Base-by-base conservation (phyloP, 2,888 invertebrate species). In the Beris chalybata region DNA sequence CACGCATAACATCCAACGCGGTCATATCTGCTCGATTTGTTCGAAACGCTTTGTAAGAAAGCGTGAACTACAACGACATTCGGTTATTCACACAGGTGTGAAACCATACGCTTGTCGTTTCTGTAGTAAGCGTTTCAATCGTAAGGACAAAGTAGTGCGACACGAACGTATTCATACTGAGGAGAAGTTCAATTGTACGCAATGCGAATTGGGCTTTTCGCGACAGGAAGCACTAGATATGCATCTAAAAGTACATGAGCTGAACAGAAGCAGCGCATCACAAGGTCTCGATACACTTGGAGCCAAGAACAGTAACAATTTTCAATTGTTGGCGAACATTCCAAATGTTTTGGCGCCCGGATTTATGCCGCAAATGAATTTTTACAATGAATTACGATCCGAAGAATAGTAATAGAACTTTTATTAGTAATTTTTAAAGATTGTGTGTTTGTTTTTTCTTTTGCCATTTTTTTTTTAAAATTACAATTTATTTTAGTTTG, bases 51-150 rank as follows among this genome's bases (percentile, higher is more conserved):
- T 90, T 74, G 82, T 87, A 43, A 81, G 89, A 2, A 88, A 89
- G 77, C 82, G 89, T 50, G 90, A 90, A 77, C 77, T 89, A 9
- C 89, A 89, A 71, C 82, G 89, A 0, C 90, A 90, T 78, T 82
- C 85, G 13, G 83, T 85, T 0, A 83, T 89, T 1, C 90, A 90
- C 76, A 84, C 87, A 48, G 89, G 86, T 1, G 82, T 86, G 78
- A 87, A 88, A 72, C 85, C 89, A 2, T 89, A 87, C 74, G 85
- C 86, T 59, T 90, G 90, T 75, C 83, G 82, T 58, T 83, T 85
- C 66, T 90, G 90, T 78, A 86, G 86, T 70, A 87, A 87, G 72
- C 84, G 85, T 70, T 89, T 88, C 75, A 86, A 85, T 47, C 83
- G 87, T 55, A 89, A 88, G 73, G 89, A 90, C 73, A 89, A 89